A percentile compares a stretch with the other conserved stretches of the same genome.
These are phyloP conservation scores for Heliconius hewitsoni DNA, from an alignment of 1,140 invertebrate genomes.

Conservation along the genomic window DNA sequence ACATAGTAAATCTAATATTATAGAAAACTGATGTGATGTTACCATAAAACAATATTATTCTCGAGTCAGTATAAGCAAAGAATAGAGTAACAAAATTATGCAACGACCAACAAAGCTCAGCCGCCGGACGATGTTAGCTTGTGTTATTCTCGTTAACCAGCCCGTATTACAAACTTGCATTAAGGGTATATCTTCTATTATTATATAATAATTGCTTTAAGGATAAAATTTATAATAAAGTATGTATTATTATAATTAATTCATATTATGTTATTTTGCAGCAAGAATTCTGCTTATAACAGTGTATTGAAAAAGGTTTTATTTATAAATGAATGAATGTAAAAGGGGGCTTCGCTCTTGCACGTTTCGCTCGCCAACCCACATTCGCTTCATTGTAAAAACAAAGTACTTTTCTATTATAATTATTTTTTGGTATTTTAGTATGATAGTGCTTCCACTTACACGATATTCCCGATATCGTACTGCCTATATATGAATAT, in stretches of 20 bases:
- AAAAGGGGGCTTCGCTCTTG: too few species aligned
- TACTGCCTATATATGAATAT: too few species aligned
- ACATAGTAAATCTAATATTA: neutral
- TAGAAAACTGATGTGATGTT: neutral
- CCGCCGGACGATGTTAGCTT: slow-evolving; percentile 43
- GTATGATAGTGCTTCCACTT: too few species aligned
- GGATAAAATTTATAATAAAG: neutral
- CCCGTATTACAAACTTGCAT: slow-evolving; percentile 75
- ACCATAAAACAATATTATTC: slow-evolving; percentile 10
- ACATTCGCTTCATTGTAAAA: too few species aligned
- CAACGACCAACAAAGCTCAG: slow-evolving; percentile 57
- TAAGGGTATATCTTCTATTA: slow-evolving; percentile 44
- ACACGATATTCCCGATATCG: too few species aligned
- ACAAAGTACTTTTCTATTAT: too few species aligned
- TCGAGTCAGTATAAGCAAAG: slow-evolving; percentile 36
- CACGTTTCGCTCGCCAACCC: too few species aligned
- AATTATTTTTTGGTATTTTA: too few species aligned
- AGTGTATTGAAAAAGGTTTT: too few species aligned
- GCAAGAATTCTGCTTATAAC: too few species aligned
- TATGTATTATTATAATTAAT: neutral
- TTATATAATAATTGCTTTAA: slow-evolving; percentile 4
- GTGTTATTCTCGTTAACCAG: slow-evolving; percentile 45
- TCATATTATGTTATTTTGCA: too few species aligned
- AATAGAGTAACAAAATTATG: slow-evolving; percentile 66
- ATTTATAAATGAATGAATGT: too few species aligned